These are phyloP conservation scores for Gouania willdenowi DNA, from an alignment of 2,797 vertebrate genomes.

Conservation along the genomic window DNA sequence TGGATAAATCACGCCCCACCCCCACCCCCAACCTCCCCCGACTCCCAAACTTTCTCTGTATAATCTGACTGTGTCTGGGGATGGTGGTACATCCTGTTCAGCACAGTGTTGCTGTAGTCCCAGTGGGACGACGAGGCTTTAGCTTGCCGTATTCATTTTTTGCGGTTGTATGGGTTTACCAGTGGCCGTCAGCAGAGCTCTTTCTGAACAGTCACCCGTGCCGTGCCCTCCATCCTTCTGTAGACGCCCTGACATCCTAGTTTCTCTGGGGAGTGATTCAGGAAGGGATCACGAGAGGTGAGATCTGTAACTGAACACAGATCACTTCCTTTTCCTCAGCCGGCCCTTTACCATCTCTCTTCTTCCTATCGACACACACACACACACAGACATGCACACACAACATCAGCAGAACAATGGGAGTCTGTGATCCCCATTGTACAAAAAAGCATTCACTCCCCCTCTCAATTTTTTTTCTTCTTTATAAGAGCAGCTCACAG, in stretches of 20 bases:
- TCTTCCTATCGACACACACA: not conserved
- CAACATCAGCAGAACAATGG: conserved; percentile 55
- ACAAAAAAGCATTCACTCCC: conserved; percentile 24
- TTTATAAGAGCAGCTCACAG: conserved; percentile 65
- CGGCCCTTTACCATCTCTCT: conserved; percentile 18
- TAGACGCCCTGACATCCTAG: conserved; percentile 13
- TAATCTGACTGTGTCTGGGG: conserved; percentile 25
- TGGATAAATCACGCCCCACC: too few relatives aligned
- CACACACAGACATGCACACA: conserved; percentile 12
- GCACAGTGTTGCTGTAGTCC: conserved; percentile 26
- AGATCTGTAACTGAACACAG: conserved; percentile 39
- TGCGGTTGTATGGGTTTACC: not conserved
- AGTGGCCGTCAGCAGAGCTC: conserved; percentile 4
- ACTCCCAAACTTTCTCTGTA: conserved; percentile 21
- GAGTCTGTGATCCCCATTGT: conserved; percentile 47
- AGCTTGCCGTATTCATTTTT: conserved; percentile 12
- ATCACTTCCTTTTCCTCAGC: conserved; percentile 40
- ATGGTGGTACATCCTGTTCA: conserved; percentile 38
- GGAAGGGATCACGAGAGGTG: conserved; percentile 16
- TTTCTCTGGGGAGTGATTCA: conserved; percentile 34
- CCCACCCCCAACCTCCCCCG: too few relatives aligned
- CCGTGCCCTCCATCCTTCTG: conserved; percentile 14
- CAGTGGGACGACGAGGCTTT: not conserved
- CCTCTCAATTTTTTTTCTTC: conserved; percentile 33
- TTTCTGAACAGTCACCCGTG: conserved; percentile 22